phyloP scores from a whole-genome alignment of 2,797 vertebrate species.

The Acanthurus leucopareius region DNA sequence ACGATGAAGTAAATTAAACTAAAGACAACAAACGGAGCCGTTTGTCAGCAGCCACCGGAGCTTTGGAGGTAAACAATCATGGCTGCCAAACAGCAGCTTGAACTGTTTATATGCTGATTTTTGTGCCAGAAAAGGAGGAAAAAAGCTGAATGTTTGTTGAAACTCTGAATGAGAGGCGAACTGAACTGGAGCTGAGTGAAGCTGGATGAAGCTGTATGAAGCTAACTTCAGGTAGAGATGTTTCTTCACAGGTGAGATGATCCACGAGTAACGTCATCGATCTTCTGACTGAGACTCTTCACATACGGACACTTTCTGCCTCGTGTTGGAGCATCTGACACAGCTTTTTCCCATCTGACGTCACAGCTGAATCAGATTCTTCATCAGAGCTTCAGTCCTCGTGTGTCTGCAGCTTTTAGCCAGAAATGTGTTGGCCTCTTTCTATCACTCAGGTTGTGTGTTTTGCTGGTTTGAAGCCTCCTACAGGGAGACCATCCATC shows the following conservation, averaged over 20 bases:
- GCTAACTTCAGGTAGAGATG: too few relatives aligned
- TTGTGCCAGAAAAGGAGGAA: background rate
- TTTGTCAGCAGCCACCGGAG: background rate
- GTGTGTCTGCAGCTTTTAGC: background rate
- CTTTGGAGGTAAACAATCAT: background rate
- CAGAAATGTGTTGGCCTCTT: background rate
- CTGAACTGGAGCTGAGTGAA: too few relatives aligned
- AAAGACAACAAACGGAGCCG: background rate
- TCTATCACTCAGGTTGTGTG: slow-evolving; percentile 1
- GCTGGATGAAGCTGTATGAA: too few relatives aligned
- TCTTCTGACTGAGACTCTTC: background rate
- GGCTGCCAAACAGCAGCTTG: background rate
- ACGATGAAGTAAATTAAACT: background rate
- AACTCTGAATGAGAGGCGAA: too few relatives aligned
- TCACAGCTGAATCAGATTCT: too few relatives aligned
- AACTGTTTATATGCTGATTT: background rate
- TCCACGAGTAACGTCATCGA: too few relatives aligned
- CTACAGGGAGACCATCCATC: slow-evolving; percentile 11
- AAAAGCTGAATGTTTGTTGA: background rate
- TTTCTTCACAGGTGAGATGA: too few relatives aligned
- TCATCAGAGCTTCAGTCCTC: too few relatives aligned
- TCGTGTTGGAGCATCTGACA: too few relatives aligned
- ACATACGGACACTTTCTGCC: background rate
- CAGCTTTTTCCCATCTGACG: background rate
- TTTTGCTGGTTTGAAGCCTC: slow-evolving; percentile 9